Conservation (phyloP, 2,113 vertebrate genomes). For the Lepidothrix coronata region DNA sequence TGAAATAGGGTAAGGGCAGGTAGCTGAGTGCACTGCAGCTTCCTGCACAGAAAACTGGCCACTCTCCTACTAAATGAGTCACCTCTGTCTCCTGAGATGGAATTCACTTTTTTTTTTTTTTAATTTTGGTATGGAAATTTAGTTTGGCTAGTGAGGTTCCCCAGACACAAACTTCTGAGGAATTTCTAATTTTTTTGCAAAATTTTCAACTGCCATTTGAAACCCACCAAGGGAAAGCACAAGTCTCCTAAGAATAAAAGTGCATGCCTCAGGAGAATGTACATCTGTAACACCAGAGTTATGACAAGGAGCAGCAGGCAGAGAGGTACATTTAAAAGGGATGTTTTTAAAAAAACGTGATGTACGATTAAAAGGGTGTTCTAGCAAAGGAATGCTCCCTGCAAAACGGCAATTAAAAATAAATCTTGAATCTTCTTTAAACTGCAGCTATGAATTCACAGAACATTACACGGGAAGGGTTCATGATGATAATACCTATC, state of each 20-base stretch:
- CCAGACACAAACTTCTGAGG: background rate
- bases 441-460: background rate
- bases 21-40: background rate
- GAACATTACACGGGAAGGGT: background rate
- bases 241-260: background rate
- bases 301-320: background rate
- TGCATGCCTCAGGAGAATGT: background rate
- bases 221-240: background rate
- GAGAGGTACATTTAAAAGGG: background rate
- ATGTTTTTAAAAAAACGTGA: background rate
- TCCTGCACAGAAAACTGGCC: background rate
- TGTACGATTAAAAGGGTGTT: background rate
- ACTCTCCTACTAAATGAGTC: background rate
- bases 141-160: background rate
- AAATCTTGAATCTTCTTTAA: background rate
- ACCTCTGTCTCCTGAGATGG: background rate
- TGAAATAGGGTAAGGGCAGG: background rate
- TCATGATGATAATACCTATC: background rate
- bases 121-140: background rate
- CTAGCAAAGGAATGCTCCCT: background rate
- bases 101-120: background rate
- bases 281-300: background rate
- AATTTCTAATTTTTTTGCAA: background rate
- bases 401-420: background rate
- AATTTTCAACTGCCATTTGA: background rate